These are phyloP conservation scores for Cephus sareptanus DNA, from an alignment of 2,888 invertebrate species.

Conservation along the genomic window DNA sequence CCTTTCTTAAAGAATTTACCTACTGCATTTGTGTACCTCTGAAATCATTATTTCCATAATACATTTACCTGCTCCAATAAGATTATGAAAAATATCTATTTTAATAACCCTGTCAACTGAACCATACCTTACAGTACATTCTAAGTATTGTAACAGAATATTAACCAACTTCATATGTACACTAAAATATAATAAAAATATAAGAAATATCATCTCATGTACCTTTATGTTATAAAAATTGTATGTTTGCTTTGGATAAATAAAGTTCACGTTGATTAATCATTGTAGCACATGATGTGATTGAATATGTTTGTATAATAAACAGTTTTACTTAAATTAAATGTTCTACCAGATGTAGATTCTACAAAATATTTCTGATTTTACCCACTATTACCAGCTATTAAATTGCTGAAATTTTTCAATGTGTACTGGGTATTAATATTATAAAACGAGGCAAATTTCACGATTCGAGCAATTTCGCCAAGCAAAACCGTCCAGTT, in stretches of 20 bases:
- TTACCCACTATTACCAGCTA: too few relatives aligned
- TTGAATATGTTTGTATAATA: background rate
- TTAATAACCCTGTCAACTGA: background rate
- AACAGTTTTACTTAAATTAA: background rate
- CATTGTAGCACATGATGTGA: background rate
- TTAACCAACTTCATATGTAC: background rate
- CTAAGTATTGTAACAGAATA: background rate
- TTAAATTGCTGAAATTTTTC: too few relatives aligned
- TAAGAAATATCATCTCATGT: background rate
- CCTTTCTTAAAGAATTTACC: conserved; percentile 22
- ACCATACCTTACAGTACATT: background rate
- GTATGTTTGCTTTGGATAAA: background rate
- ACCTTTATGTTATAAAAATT: background rate
- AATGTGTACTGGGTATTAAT: too few relatives aligned
- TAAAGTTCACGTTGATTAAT: background rate
- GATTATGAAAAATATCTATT: background rate
- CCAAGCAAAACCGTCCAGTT: too few relatives aligned
- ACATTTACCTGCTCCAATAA: background rate
- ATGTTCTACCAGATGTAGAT: too few relatives aligned
- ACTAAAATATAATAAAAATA: background rate
- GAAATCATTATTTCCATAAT: background rate
- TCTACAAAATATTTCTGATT: background rate
- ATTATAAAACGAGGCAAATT: too few relatives aligned
- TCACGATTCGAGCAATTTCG: too few relatives aligned
- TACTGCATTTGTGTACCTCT: conserved; percentile 18